A percentile compares a stretch with the other conserved stretches of the same genome.
These are phyloP conservation scores for Spilosoma lubricipeda DNA, from an alignment of 2,888 invertebrate genomes.

Conservation along the genomic window DNA sequence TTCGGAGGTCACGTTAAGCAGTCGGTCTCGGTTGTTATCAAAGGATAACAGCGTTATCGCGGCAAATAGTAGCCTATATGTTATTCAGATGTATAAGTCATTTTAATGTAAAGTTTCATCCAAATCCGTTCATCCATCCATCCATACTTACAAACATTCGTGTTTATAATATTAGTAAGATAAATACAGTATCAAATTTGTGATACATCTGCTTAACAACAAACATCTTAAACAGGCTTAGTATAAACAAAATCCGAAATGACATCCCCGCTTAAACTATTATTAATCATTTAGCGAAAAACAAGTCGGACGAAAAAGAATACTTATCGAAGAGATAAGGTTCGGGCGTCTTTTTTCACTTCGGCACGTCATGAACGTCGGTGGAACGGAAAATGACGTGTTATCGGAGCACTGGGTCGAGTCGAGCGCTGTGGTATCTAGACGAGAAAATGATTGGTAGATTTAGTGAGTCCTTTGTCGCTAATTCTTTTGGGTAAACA, in stretches of 20 bases:
- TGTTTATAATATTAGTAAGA: too few relatives aligned
- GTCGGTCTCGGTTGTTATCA: too few relatives aligned
- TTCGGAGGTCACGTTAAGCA: too few relatives aligned
- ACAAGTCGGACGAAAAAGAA: slow-evolving; percentile 47
- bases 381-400: slow-evolving; percentile 47
- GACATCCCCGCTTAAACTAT: slow-evolving; percentile 11
- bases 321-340: slow-evolving; percentile 48
- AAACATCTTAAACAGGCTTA: not conserved
- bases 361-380: slow-evolving; percentile 35
- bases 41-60: too few relatives aligned
- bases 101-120: too few relatives aligned
- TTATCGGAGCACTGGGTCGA: slow-evolving; percentile 30
- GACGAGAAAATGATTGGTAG: slow-evolving; percentile 43
- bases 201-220: too few relatives aligned
- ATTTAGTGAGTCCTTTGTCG: slow-evolving; percentile 16
- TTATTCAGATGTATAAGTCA: too few relatives aligned
- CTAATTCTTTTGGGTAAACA: slow-evolving; percentile 16
- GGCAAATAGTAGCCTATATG: too few relatives aligned
- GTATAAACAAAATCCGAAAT: slow-evolving; percentile 8
- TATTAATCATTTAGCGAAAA: slow-evolving; percentile 47
- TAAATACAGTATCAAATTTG: too few relatives aligned
- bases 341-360: slow-evolving; percentile 43
- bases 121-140: too few relatives aligned
- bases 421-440: slow-evolving; percentile 17
- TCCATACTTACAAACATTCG: too few relatives aligned